phyloP scores from a whole-genome alignment of 2,888 invertebrate species.

The Platerodrilus igneus region DNA sequence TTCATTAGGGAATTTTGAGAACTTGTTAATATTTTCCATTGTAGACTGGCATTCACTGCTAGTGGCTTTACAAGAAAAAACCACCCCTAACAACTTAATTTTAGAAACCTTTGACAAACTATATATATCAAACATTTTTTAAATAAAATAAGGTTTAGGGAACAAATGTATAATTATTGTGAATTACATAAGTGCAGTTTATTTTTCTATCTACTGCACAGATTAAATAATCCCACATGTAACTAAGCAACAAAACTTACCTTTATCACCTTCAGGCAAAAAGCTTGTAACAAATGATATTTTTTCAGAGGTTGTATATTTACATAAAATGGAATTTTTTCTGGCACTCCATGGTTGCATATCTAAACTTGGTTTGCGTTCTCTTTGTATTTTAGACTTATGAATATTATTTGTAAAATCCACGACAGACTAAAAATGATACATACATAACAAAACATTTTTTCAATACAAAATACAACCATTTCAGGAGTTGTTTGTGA shows the following conservation, averaged over 20 bases:
- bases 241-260: too few species aligned
- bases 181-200: background rate
- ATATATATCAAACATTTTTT: too few species aligned
- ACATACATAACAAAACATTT: conserved; percentile 6
- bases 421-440: conserved; percentile 26
- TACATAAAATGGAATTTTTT: conserved; percentile 73
- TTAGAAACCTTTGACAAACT: too few species aligned
- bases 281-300: conserved; percentile 87
- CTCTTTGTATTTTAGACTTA: conserved; percentile 37
- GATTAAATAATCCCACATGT: too few species aligned
- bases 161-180: conserved; percentile 6
- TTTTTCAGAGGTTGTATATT: conserved; percentile 91
- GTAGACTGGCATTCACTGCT: too few species aligned
- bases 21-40: too few species aligned
- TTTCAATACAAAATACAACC: conserved; percentile 33
- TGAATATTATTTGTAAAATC: conserved; percentile 16
- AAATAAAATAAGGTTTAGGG: too few species aligned
- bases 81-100: too few species aligned
- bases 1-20: too few species aligned
- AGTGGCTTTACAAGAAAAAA: too few species aligned
- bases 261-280: conserved; percentile 74
- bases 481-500: conserved; percentile 58
- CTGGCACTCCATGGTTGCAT: conserved; percentile 75
- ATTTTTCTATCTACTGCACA: too few species aligned
- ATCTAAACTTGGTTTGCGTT: conserved; percentile 35